Percentiles rank a stretch among this genome's conserved stretches.
Conservation (phyloP, 1,140 invertebrate species). For the Kradibia gibbosae region DNA sequence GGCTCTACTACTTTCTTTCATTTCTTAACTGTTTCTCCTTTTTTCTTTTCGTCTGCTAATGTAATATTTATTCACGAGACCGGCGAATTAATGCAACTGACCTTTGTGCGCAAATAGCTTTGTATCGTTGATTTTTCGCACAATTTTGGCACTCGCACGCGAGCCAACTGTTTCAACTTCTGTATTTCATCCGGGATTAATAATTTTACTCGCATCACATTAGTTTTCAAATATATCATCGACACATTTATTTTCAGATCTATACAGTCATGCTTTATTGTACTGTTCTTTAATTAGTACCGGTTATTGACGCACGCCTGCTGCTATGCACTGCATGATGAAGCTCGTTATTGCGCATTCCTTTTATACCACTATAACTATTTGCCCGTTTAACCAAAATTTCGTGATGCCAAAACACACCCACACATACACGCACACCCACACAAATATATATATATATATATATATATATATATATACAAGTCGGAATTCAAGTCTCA, state of each 20-base stretch:
- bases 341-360: background rate
- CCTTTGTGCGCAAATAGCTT: background rate
- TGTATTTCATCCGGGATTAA: background rate
- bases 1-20: background rate
- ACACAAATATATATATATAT: too few relatives aligned
- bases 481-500: background rate
- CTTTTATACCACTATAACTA: constrained; percentile 1
- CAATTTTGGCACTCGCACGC: background rate
- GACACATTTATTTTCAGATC: background rate
- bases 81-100: background rate
- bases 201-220: background rate
- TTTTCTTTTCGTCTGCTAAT: too few relatives aligned
- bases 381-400: background rate
- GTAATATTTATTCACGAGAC: background rate
- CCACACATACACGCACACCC: too few relatives aligned
- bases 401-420: too few relatives aligned
- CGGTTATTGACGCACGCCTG: constrained; percentile 40
- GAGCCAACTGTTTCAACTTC: background rate
- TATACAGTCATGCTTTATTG: background rate
- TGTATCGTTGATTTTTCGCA: too few relatives aligned
- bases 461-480: too few relatives aligned
- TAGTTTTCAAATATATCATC: background rate
- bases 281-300: constrained; percentile 38
- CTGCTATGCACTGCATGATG: constrained; percentile 51
- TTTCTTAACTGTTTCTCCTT: too few relatives aligned